phyloP scores from a whole-genome alignment of 2,888 invertebrate genomes.

The Eudasyphora cyanicolor region DNA sequence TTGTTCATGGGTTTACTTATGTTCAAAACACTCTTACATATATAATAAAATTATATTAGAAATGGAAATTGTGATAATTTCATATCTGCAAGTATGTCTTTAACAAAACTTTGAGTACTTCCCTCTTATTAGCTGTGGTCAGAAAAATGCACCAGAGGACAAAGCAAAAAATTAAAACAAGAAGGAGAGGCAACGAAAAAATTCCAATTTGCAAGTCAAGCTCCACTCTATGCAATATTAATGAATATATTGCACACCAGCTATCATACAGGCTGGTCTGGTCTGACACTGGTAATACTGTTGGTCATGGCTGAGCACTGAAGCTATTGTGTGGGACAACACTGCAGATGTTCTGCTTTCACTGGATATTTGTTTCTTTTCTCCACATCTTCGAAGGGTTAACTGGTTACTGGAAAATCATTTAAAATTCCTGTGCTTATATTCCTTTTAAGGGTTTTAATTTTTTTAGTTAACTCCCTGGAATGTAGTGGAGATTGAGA shows the following conservation, averaged over 20 bases:
- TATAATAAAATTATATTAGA: too few species aligned
- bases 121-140: background rate
- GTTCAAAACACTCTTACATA: too few species aligned
- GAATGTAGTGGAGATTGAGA: background rate
- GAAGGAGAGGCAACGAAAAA: background rate
- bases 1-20: too few species aligned
- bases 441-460: constrained; percentile 9
- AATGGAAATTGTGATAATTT: too few species aligned
- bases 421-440: constrained; percentile 27
- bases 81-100: too few species aligned
- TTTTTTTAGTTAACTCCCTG: constrained; percentile 33
- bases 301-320: background rate
- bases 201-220: constrained; percentile 47
- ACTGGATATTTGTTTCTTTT: constrained; percentile 3
- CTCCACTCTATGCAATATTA: constrained; percentile 39
- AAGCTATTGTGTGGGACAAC: background rate
- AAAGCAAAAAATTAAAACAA: background rate
- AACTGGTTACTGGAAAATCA: background rate
- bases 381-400: background rate
- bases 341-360: constrained; percentile 40
- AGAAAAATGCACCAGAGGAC: background rate
- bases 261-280: constrained; percentile 20
- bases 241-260: constrained; percentile 42
- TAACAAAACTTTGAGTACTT: too few species aligned
- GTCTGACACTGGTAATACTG: background rate